Percentiles rank a stretch among this genome's conserved stretches.
phyloP scores from a whole-genome alignment of 2,797 vertebrate species.

The Centropyge bicolor region DNA sequence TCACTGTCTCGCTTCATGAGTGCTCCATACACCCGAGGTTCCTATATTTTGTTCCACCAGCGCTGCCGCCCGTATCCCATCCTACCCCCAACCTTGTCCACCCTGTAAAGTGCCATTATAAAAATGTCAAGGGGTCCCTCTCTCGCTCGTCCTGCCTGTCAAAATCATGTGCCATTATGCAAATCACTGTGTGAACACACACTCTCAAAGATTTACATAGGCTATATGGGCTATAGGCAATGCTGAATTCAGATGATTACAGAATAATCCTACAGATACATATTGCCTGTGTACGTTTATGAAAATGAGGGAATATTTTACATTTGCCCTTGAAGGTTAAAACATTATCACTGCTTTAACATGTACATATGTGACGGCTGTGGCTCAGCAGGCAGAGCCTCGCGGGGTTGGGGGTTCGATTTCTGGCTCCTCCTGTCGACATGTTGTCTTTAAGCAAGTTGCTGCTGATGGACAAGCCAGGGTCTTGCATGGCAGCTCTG shows the following conservation, averaged over 20 bases:
- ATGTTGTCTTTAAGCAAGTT: not conserved
- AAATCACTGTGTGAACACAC: slow-evolving; percentile 80
- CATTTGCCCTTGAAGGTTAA: slow-evolving; percentile 52
- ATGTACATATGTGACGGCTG: slow-evolving; percentile 18
- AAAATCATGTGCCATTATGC: slow-evolving; percentile 85
- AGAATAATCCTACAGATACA: slow-evolving; percentile 58
- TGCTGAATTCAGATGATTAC: slow-evolving; percentile 67
- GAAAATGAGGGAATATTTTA: slow-evolving; percentile 52
- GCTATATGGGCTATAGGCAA: slow-evolving; percentile 68
- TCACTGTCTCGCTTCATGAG: slow-evolving; percentile 54
- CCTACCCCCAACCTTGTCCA: slow-evolving; percentile 78
- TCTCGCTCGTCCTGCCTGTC: slow-evolving; percentile 72
- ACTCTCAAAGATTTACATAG: slow-evolving; percentile 77
- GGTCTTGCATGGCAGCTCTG: not conserved
- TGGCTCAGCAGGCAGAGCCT: slow-evolving; percentile 9
- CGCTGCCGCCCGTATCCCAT: slow-evolving; percentile 57
- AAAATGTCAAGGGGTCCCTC: slow-evolving; percentile 84
- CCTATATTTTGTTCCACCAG: slow-evolving; percentile 68
- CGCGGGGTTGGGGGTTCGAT: not conserved
- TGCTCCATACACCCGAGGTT: slow-evolving; percentile 53
- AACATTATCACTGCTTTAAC: slow-evolving; percentile 33
- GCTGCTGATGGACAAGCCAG: not conserved
- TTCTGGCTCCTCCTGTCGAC: slow-evolving; percentile 1
- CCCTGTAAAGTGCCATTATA: slow-evolving; percentile 84
- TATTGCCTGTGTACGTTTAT: slow-evolving; percentile 51